Percentiles rank a stretch among this genome's conserved stretches.
These are phyloP conservation scores for Aradophagus sp. DNA, from an alignment of 1,140 invertebrate species.

Conservation along the genomic window DNA sequence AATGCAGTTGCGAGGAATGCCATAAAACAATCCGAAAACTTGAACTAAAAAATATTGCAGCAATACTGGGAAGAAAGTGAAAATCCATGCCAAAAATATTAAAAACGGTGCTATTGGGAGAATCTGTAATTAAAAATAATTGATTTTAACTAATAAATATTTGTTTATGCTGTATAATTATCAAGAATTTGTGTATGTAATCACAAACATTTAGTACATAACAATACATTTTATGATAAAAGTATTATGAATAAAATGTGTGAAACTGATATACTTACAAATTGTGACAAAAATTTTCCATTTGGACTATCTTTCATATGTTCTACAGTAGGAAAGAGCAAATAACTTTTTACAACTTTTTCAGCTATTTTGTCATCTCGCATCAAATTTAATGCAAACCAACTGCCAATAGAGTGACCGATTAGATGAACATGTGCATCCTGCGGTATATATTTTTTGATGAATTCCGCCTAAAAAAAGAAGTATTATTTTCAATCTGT, in stretches of 20 bases:
- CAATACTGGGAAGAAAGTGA: slow-evolving; percentile 77
- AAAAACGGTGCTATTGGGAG: slow-evolving; percentile 76
- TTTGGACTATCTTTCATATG: slow-evolving; percentile 82
- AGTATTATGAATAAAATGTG: too few species aligned
- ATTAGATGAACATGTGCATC: slow-evolving; percentile 82
- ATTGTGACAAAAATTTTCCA: slow-evolving; percentile 78
- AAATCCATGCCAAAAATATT: slow-evolving; percentile 76
- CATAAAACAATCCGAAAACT: slow-evolving; percentile 73
- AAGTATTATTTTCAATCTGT: too few species aligned
- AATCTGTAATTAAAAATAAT: slow-evolving; percentile 55
- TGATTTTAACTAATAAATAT: slow-evolving; percentile 4
- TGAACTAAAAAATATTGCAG: slow-evolving; percentile 75
- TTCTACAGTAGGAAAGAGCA: slow-evolving; percentile 90
- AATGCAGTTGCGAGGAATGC: slow-evolving; percentile 69
- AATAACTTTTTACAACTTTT: slow-evolving; percentile 77
- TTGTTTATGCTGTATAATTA: too few species aligned
- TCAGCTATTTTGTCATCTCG: slow-evolving; percentile 75
- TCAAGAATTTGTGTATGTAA: too few species aligned
- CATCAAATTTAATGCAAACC: slow-evolving; percentile 85
- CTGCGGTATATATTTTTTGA: slow-evolving; percentile 81
- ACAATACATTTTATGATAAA: too few species aligned
- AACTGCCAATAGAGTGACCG: slow-evolving; percentile 90
- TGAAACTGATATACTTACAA: too few species aligned
- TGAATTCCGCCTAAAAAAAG: slow-evolving; percentile 78
- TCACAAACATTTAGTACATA: too few species aligned